These are phyloP conservation scores for Rhineura floridana DNA, from an alignment of 2,113 vertebrate genomes.

Conservation along the genomic window DNA sequence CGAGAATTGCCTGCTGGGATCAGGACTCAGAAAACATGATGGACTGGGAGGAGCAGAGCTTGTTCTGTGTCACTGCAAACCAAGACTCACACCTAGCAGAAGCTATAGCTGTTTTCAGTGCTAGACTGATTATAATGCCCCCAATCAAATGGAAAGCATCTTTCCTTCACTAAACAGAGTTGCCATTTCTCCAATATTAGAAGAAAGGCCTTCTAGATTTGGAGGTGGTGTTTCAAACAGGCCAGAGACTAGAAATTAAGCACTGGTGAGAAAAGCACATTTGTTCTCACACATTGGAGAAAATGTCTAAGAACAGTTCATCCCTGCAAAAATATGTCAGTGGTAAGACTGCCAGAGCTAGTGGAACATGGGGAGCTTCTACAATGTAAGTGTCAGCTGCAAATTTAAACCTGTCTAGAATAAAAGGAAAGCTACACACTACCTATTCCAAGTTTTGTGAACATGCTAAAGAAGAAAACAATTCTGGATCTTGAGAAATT, in stretches of 20 bases:
- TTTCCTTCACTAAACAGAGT: background rate
- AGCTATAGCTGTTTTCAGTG: background rate
- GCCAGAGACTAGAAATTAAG: background rate
- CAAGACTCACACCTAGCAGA: background rate
- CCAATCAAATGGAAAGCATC: background rate
- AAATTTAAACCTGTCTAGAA: conserved; percentile 34
- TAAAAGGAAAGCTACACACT: conserved; percentile 32
- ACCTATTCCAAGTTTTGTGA: conserved; percentile 46
- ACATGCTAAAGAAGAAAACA: conserved; percentile 12
- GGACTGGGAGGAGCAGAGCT: background rate
- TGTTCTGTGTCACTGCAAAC: background rate
- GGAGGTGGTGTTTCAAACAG: background rate
- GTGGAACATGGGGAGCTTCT: conserved; percentile 47
- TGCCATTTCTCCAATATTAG: background rate
- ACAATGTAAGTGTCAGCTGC: conserved; percentile 46
- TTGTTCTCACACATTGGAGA: conserved; percentile 69
- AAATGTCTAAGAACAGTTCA: conserved; percentile 69
- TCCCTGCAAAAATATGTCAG: conserved; percentile 72
- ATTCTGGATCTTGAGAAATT: conserved; percentile 1
- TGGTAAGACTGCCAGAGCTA: conserved; percentile 63
- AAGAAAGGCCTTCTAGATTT: background rate
- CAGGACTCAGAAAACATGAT: background rate
- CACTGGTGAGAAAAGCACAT: conserved; percentile 53
- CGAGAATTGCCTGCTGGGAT: background rate
- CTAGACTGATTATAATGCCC: background rate